Evolutionary conservation across 2,797 vertebrate genomes (phyloP), one percentile per base, ranked within the genome.

Genomic region (Argyrosomus regius): DNA sequence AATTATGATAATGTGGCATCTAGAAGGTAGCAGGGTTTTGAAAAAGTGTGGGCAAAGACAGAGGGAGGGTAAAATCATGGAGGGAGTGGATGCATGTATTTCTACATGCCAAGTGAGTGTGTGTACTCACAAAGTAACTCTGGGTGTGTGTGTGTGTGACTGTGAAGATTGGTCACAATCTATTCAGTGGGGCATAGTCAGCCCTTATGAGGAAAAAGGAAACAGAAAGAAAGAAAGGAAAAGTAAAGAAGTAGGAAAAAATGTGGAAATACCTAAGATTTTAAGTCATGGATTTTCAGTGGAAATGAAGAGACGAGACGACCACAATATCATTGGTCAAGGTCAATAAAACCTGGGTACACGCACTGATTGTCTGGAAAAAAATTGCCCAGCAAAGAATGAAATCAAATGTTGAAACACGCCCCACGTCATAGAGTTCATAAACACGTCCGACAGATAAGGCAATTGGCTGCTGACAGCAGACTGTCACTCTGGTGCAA

Each of bases 1-100:
- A 87, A 78, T 85, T 74, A 79, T 81, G 80, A 81, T 87, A 85
- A 89, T 90, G 86, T 65, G 72, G 78, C 73, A 64, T 79, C 50
- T 50, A 68, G 48, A 82, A 78, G 73, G 81, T 56, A 78, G 63
- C 46, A 39, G 66, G 67, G 60, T 58, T 48, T 76, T 77, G 53
- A 85, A 62, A 70, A 70, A 68, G 58, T 24, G 65, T 58, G 52
- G 52, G 58, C 56, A 77, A 72, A 72, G 71, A 72, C 18, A 71
- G 49, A 48, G 16, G 52, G n/a, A 50, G 64, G 72, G 63, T 64
- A 20, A 61, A 78, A 59, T 64, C 58, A 78, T 46, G 35, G 57
- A 80, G 6, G 1, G 48, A 54, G 54, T 66, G 68, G 58, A 41
- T 64, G 64, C 1, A 58, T 72, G 75, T 65, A 63, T 54, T 67